phyloP scores from a whole-genome alignment of 2,113 vertebrate genomes.

The Motacilla alba region DNA sequence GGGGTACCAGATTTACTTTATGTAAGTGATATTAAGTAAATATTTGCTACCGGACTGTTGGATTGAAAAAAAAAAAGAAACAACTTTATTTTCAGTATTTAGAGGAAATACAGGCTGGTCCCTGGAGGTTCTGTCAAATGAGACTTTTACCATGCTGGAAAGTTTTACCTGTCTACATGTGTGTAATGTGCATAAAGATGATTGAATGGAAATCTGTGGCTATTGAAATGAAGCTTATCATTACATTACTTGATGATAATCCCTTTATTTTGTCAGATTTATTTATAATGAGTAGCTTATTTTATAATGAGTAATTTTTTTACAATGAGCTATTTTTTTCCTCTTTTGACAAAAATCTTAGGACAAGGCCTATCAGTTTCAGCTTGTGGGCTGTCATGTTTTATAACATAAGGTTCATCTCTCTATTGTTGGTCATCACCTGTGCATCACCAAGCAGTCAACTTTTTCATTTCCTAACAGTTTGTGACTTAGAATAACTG shows the following conservation, averaged over 20 bases:
- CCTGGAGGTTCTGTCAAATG: neutral
- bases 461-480: neutral
- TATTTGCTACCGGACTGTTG: neutral
- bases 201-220: neutral
- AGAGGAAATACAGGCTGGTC: neutral
- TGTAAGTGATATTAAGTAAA: neutral
- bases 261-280: neutral
- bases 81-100: neutral
- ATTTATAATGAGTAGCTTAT: neutral
- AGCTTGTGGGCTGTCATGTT: neutral
- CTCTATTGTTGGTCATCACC: neutral
- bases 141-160: neutral
- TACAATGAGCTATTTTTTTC: neutral
- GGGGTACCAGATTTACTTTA: neutral
- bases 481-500: neutral
- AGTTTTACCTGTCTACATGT: neutral
- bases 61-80: neutral
- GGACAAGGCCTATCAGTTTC: neutral
- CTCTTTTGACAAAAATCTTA: neutral
- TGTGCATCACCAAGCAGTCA: neutral
- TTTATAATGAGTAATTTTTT: neutral
- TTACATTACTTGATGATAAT: neutral
- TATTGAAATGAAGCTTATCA: neutral
- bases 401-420: neutral
- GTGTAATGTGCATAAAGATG: neutral